Conservation (phyloP, 2,797 vertebrate genomes). For the Craterocephalus amniculus region DNA sequence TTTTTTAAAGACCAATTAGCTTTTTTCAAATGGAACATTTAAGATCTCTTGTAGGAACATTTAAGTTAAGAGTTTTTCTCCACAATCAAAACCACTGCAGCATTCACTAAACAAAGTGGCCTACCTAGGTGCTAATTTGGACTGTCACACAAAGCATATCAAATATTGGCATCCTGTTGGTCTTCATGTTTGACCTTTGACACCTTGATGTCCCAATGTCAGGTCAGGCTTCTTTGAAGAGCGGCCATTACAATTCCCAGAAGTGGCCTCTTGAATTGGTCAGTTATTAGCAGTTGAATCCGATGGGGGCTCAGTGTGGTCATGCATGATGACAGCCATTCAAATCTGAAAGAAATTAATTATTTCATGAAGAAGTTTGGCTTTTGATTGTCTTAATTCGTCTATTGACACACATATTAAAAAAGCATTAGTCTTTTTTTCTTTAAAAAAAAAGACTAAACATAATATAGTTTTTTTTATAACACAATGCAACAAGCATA, state of each 20-base stretch:
- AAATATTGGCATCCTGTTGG: slow-evolving; percentile 64
- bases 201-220: slow-evolving; percentile 51
- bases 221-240: slow-evolving; percentile 72
- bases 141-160: slow-evolving; percentile 34
- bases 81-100: slow-evolving; percentile 1
- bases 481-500: neutral
- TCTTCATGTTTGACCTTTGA: slow-evolving; percentile 71
- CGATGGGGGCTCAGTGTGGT: slow-evolving; percentile 22
- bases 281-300: slow-evolving; percentile 62
- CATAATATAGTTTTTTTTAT: neutral
- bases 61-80: neutral
- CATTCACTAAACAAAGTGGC: neutral
- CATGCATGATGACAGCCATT: slow-evolving; percentile 31
- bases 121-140: slow-evolving; percentile 38
- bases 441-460: neutral
- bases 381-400: neutral
- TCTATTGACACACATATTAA: no score
- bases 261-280: slow-evolving; percentile 77
- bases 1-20: no score
- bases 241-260: slow-evolving; percentile 73
- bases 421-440: no score
- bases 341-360: slow-evolving; percentile 31
- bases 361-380: neutral
- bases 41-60: neutral
- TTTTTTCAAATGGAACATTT: no score